These are phyloP conservation scores for Anolis carolinensis DNA, from an alignment of 2,113 vertebrate species.

Conservation along the genomic window DNA sequence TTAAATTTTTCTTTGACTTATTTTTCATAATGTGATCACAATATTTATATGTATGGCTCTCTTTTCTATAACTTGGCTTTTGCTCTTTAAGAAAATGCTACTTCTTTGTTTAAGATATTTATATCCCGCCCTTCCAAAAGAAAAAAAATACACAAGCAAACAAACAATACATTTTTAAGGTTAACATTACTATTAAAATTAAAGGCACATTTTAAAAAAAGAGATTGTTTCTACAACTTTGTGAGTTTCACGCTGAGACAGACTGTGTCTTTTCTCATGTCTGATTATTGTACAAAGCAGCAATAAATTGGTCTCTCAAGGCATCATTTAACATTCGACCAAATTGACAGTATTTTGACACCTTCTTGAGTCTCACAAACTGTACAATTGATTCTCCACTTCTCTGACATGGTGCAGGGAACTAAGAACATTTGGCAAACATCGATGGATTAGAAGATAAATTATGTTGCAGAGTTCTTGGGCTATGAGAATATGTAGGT, in stretches of 20 bases:
- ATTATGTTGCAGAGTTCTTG: not conserved
- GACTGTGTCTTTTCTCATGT: not conserved
- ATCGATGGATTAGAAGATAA: not conserved
- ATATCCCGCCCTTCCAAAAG: not conserved
- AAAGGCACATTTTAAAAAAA: too few species aligned
- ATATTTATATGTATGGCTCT: not conserved
- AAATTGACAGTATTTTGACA: slow-evolving; percentile 17
- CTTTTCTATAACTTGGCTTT: not conserved
- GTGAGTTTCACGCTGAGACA: too few species aligned
- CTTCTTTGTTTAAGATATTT: not conserved
- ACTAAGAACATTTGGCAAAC: not conserved
- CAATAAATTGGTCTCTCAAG: slow-evolving; percentile 19
- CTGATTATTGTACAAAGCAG: slow-evolving; percentile 13
- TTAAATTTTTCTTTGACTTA: too few species aligned
- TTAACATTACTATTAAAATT: too few species aligned
- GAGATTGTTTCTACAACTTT: too few species aligned
- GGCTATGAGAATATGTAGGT: not conserved
- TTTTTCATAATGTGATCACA: not conserved
- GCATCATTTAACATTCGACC: slow-evolving; percentile 28
- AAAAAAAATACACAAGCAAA: too few species aligned
- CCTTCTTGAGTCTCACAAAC: slow-evolving; percentile 1
- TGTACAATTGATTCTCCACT: slow-evolving; percentile 5
- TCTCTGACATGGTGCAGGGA: not conserved
- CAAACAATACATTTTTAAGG: not conserved
- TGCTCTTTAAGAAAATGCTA: not conserved